Percentiles rank a stretch among this genome's conserved stretches.
phyloP scores from a whole-genome alignment of 2,113 vertebrate species.

The Sceloporus tristichus region DNA sequence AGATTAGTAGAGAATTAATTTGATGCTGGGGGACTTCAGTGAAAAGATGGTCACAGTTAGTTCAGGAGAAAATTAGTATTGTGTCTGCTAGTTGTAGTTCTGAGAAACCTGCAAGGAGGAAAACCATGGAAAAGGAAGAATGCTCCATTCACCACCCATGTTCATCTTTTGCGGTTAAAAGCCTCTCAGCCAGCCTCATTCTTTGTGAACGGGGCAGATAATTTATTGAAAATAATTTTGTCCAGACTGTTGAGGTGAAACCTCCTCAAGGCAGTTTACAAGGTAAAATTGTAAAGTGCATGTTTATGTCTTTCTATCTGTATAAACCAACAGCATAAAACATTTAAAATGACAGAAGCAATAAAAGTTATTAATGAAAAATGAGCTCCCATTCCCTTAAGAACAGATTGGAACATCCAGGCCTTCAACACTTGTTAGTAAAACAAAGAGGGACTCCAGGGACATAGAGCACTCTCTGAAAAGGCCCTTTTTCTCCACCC shows the following conservation, averaged over 20 bases:
- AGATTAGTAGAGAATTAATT: too few relatives aligned
- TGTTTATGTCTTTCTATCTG: too few relatives aligned
- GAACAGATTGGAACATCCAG: not conserved
- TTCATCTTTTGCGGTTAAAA: not conserved
- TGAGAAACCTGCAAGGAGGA: not conserved
- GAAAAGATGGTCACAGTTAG: too few relatives aligned
- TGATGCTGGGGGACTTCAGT: too few relatives aligned
- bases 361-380: not conserved
- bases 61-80: too few relatives aligned
- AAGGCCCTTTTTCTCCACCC: not conserved
- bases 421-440: not conserved
- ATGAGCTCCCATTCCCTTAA: not conserved
- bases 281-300: too few relatives aligned
- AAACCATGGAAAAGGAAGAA: not conserved
- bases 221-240: too few relatives aligned
- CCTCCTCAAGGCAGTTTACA: too few relatives aligned
- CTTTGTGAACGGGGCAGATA: not conserved
- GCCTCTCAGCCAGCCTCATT: not conserved
- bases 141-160: not conserved
- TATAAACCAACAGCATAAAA: too few relatives aligned
- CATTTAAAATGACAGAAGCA: too few relatives aligned
- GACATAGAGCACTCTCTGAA: not conserved
- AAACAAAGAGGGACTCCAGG: not conserved
- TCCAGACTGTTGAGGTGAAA: too few relatives aligned
- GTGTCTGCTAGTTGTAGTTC: too few relatives aligned